phyloP scores from a whole-genome alignment of 2,113 vertebrate genomes.

The Datnioides undecimradiatus region DNA sequence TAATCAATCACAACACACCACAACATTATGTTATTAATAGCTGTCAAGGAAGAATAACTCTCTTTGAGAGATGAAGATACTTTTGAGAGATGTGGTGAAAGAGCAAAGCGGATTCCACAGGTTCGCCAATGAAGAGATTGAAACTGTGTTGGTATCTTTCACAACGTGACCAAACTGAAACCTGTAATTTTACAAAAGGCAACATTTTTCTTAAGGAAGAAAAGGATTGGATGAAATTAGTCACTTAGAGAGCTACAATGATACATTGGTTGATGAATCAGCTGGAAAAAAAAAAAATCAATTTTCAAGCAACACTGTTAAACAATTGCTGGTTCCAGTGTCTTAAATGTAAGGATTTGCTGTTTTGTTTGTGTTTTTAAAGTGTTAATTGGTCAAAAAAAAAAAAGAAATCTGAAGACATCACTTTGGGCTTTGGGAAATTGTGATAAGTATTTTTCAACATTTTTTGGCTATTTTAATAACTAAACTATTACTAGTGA shows the following conservation, averaged over 20 bases:
- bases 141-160: background rate
- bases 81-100: background rate
- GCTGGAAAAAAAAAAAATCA: too few species aligned
- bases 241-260: background rate
- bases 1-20: conserved; percentile 1
- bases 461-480: too few species aligned
- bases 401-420: too few species aligned
- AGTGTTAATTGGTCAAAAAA: too few species aligned
- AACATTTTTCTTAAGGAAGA: background rate
- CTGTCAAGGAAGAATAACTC: conserved; percentile 1
- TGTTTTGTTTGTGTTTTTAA: too few species aligned
- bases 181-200: conserved; percentile 5
- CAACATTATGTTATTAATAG: conserved; percentile 10
- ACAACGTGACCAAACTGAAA: conserved; percentile 7
- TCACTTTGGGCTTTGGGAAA: too few species aligned
- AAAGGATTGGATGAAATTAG: background rate
- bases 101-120: background rate
- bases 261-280: too few species aligned
- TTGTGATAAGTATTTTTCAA: too few species aligned
- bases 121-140: background rate
- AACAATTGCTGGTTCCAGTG: too few species aligned
- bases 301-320: too few species aligned
- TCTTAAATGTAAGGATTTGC: too few species aligned
- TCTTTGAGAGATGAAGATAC: conserved; percentile 2
- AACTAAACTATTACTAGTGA: too few species aligned